Evolutionary conservation across 35 echinoderm and acorn worm species (phyloP), one percentile per base, ranked within the genome.

Genomic region (Apostichopus parvimensis): DNA sequence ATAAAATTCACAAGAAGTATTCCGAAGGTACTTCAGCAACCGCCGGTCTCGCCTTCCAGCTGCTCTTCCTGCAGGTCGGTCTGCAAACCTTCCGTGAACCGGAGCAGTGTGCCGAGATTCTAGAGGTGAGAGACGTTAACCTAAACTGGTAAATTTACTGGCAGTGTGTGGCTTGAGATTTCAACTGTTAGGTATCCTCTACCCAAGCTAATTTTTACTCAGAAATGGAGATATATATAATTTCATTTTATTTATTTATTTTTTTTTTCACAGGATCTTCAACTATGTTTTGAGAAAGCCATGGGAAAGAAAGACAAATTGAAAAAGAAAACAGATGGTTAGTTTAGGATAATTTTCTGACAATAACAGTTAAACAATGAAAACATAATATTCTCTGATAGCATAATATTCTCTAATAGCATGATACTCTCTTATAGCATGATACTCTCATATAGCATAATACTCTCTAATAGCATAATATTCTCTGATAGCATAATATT

Each of bases 1-100:
- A 55, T 13, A 90, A 95, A 75, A 88, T 96, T 11, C 23, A 85
- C 5, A 87, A 94, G 77, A 99, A 93, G 76, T 59, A 72, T 6
- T 73, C 73, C 4, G 89, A 80, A 6, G 78, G 54, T 5, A 77
- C 72, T 7, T 78, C 56, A 5, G n/a, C 88, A 17, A 77, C 88
- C 13, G 91, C 91, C 14, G 93, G 91, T 54, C 57, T 91, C 4
- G 95, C 93, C 4, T 96, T 96, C 86, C 95, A 94, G 72, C 91
- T 96, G 4, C 88, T 96, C 12, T 96, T 96, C 61, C 86, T 99
- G 1, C 97, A 99, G 21, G 87, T 99, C 21, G 97, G 97, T 17
- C 93, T 99, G 17, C 93, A 96, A 87, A 90, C 94, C 62, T 95
- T 99, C 64, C 94, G 77, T 54, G 97, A 99, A 88, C 93, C 95